These are phyloP conservation scores for Drosophila repleta DNA, from an alignment of 1,140 invertebrate species.

Conservation along the genomic window DNA sequence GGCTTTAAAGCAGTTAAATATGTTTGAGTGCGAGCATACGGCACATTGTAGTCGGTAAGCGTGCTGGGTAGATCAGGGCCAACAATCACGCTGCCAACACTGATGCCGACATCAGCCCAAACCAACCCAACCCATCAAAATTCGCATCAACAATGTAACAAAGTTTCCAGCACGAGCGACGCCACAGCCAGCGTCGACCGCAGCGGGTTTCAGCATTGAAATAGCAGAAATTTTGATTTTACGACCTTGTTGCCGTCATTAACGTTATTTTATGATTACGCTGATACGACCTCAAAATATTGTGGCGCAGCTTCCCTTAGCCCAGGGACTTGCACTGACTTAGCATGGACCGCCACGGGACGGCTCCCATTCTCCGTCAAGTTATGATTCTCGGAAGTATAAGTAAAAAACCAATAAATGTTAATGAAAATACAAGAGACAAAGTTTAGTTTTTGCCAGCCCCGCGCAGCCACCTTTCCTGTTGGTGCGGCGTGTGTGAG, in stretches of 20 bases:
- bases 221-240: constrained; percentile 83
- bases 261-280: constrained; percentile 83
- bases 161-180: constrained; percentile 22
- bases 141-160: constrained; percentile 36
- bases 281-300: constrained; percentile 81
- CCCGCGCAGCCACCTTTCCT: not conserved
- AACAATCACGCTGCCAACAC: not conserved
- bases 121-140: constrained; percentile 3
- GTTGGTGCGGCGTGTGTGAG: constrained; percentile 3
- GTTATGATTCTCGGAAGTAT: constrained; percentile 72
- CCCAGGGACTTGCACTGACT: constrained; percentile 57
- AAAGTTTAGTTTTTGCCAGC: constrained; percentile 67
- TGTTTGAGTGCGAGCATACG: constrained; percentile 60
- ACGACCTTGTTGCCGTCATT: constrained; percentile 81
- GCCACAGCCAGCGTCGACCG: constrained; percentile 40
- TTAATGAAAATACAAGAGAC: constrained; percentile 82
- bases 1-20: constrained; percentile 76
- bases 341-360: not conserved
- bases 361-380: not conserved
- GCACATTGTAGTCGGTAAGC: constrained; percentile 38
- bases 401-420: constrained; percentile 83
- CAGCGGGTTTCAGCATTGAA: constrained; percentile 70
- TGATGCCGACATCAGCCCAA: constrained; percentile 13
- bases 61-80: too few relatives aligned
- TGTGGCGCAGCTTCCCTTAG: constrained; percentile 42